Evolutionary conservation across 2,888 invertebrate genomes (phyloP).

Genomic region (Napeogenes sylphis): DNA sequence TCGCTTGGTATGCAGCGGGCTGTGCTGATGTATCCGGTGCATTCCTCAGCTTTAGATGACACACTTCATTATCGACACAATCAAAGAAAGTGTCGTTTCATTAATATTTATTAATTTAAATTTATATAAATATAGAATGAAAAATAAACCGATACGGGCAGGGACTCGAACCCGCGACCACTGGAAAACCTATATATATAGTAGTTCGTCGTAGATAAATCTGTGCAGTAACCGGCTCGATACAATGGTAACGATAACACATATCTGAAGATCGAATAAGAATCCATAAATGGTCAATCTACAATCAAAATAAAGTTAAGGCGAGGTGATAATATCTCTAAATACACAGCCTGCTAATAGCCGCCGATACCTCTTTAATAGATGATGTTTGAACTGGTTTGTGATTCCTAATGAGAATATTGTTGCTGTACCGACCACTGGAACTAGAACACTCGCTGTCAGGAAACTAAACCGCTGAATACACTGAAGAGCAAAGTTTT

Average conservation of each 20-base stretch:
- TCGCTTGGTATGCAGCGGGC: conserved; percentile 51
- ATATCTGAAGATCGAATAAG: conserved; percentile 3
- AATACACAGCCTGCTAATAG: conserved; percentile 11
- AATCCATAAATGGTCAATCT: conserved; percentile 10
- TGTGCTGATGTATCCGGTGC: conserved; percentile 38
- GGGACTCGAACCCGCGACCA: too few relatives aligned
- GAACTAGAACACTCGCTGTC: conserved; percentile 37
- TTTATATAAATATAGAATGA: too few relatives aligned
- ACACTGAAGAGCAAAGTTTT: conserved; percentile 8
- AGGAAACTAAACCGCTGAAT: too few relatives aligned
- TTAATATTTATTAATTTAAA: too few relatives aligned
- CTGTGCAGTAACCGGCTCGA: conserved; percentile 1
- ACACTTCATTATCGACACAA: conserved; percentile 7
- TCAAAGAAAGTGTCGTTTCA: neutral
- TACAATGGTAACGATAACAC: conserved; percentile 8
- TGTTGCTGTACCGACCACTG: conserved; percentile 31
- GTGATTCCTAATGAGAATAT: conserved; percentile 34
- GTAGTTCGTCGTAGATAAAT: conserved; percentile 1
- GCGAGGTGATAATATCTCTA: conserved; percentile 23
- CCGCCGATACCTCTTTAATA: conserved; percentile 12
- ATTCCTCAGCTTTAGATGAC: conserved; percentile 24
- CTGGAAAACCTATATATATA: too few relatives aligned
- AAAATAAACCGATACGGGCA: too few relatives aligned
- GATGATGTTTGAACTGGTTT: conserved; percentile 30
- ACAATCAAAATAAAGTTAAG: conserved; percentile 6